Evolutionary conservation across 2,113 vertebrate species (phyloP).

Genomic region (Serilophus lunatus): DNA sequence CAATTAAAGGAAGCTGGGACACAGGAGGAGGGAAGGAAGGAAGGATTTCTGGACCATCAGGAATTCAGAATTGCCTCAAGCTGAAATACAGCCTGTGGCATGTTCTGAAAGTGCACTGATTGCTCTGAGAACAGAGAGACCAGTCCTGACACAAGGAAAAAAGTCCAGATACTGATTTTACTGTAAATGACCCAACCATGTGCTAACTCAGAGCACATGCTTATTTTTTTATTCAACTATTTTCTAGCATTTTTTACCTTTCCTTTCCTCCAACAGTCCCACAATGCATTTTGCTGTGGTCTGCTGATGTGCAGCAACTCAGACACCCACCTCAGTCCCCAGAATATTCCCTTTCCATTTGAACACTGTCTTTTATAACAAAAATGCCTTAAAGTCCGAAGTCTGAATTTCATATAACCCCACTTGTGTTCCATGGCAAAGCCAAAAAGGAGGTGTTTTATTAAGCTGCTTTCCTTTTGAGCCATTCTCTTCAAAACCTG

Average conservation of each 20-base stretch:
- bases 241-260: not conserved
- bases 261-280: not conserved
- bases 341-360: not conserved
- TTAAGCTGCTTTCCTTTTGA: not conserved
- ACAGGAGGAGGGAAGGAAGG: not conserved
- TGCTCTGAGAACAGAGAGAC: not conserved
- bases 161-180: not conserved
- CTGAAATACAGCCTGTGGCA: not conserved
- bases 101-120: not conserved
- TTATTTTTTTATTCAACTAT: not conserved
- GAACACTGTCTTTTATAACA: not conserved
- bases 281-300: not conserved
- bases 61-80: not conserved
- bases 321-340: not conserved
- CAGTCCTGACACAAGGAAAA: not conserved
- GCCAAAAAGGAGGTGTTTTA: not conserved
- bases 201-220: not conserved
- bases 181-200: not conserved
- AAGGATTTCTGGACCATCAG: not conserved
- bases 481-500: not conserved
- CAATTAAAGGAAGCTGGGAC: not conserved
- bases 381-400: not conserved
- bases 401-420: not conserved
- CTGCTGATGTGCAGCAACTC: not conserved
- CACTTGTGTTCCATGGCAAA: not conserved